Evolutionary conservation across 1,140 invertebrate genomes (phyloP).

Genomic region (Trichogramma pretiosum): DNA sequence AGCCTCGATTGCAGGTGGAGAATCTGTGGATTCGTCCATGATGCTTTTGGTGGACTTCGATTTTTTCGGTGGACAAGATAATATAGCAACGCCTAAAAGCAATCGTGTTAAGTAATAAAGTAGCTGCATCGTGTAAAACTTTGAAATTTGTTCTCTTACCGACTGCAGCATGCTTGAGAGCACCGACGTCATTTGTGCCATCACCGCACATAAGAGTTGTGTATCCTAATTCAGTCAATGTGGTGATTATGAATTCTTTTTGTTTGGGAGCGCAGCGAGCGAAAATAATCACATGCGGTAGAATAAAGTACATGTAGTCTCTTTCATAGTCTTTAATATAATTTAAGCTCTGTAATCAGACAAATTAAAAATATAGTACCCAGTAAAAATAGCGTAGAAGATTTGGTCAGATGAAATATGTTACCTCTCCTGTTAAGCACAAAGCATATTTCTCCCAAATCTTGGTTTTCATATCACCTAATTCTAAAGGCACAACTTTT

Average conservation of each 20-base stretch:
- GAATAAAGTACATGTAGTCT: slow-evolving; percentile 59
- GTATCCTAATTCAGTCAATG: slow-evolving; percentile 79
- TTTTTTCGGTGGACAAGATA: slow-evolving; percentile 77
- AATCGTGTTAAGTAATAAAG: not conserved
- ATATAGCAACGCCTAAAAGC: slow-evolving; percentile 70
- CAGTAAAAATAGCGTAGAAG: no score
- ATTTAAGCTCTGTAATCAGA: slow-evolving; percentile 53
- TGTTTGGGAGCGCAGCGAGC: slow-evolving; percentile 93
- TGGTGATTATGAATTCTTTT: slow-evolving; percentile 90
- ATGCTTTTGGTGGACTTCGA: slow-evolving; percentile 23
- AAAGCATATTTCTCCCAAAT: slow-evolving; percentile 71
- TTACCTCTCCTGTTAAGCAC: slow-evolving; percentile 85
- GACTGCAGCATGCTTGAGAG: slow-evolving; percentile 96
- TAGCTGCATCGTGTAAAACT: slow-evolving; percentile 11
- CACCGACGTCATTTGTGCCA: slow-evolving; percentile 99
- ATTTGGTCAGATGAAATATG: slow-evolving; percentile 10
- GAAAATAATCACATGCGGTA: slow-evolving; percentile 83
- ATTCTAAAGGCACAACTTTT: slow-evolving; percentile 51
- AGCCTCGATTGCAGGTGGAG: no score
- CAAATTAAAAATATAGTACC: not conserved
- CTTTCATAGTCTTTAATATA: slow-evolving; percentile 60
- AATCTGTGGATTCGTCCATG: slow-evolving; percentile 35
- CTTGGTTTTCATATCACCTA: slow-evolving; percentile 40
- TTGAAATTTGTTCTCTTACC: slow-evolving; percentile 53
- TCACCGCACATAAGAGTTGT: slow-evolving; percentile 99